Evolutionary conservation across 2,888 invertebrate genomes (phyloP).

Genomic region (Erynnis tages): DNA sequence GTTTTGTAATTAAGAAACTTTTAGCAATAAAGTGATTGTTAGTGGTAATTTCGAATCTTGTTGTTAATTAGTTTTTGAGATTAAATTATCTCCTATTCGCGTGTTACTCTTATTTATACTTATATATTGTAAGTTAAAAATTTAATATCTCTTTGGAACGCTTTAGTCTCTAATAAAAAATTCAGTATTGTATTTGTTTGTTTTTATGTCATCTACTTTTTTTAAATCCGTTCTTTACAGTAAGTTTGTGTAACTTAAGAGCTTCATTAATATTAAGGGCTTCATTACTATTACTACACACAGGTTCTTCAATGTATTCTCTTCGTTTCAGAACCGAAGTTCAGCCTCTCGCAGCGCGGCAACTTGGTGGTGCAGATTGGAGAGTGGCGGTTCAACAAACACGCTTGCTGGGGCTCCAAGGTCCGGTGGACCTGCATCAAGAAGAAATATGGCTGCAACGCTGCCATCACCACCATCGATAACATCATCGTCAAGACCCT

Average conservation of each 20-base stretch:
- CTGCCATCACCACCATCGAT: slow-evolving; percentile 68
- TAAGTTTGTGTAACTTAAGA: no score
- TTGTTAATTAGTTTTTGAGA: no score
- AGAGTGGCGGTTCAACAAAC: slow-evolving; percentile 73
- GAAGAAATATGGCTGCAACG: slow-evolving; percentile 70
- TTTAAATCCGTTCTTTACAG: no score
- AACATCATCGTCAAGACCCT: slow-evolving; percentile 72
- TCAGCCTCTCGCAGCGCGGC: slow-evolving; percentile 68
- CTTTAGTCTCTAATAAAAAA: slow-evolving; percentile 7
- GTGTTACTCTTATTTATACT: not conserved
- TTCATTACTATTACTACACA: not conserved
- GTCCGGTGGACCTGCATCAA: slow-evolving; percentile 75
- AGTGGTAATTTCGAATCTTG: no score
- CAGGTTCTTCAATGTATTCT: slow-evolving; percentile 18
- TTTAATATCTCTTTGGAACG: slow-evolving; percentile 1
- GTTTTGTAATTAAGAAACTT: no score
- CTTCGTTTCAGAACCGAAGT: slow-evolving; percentile 63
- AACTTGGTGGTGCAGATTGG: slow-evolving; percentile 73
- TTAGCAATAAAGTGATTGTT: no score
- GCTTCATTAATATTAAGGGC: no score
- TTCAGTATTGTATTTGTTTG: slow-evolving; percentile 7
- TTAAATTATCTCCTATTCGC: not conserved
- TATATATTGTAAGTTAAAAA: not conserved
- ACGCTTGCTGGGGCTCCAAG: slow-evolving; percentile 71
- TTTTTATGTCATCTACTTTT: not conserved